Evolutionary conservation across 1,140 invertebrate genomes (phyloP).

Genomic region (Centruroides sculpturatus): DNA sequence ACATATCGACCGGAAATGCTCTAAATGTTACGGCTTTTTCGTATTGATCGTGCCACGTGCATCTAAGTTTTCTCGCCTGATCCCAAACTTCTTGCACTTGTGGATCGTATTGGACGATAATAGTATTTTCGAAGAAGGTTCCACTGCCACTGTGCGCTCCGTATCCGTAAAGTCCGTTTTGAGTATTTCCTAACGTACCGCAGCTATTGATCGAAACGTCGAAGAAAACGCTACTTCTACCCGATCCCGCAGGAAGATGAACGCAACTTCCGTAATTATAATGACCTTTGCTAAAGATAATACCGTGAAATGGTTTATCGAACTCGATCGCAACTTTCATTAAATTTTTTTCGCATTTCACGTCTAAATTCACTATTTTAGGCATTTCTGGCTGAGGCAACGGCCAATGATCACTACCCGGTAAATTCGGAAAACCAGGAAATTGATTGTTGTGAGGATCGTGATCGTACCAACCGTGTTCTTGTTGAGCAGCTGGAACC

Average conservation of each 20-base stretch:
- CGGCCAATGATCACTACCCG: conserved; percentile 20
- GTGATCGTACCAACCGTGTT: conserved; percentile 7
- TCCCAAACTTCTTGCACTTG: conserved; percentile 95
- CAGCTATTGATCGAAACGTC: conserved; percentile 83
- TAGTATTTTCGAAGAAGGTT: conserved; percentile 86
- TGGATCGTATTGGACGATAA: conserved; percentile 83
- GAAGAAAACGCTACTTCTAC: conserved; percentile 73
- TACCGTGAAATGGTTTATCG: conserved; percentile 24
- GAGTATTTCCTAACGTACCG: conserved; percentile 78
- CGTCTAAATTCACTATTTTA: conserved; percentile 23
- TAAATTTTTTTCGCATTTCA: conserved; percentile 25
- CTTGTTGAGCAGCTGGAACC: neutral
- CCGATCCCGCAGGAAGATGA: conserved; percentile 73
- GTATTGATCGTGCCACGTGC: conserved; percentile 91
- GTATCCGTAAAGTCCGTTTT: conserved; percentile 61
- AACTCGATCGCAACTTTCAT: conserved; percentile 24
- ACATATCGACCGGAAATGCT: conserved; percentile 88
- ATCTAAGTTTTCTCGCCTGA: conserved; percentile 76
- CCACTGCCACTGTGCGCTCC: conserved; percentile 63
- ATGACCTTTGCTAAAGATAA: conserved; percentile 29
- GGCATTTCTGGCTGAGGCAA: conserved; percentile 21
- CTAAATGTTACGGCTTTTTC: conserved; percentile 89
- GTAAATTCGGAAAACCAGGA: conserved; percentile 13
- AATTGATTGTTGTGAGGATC: conserved; percentile 12
- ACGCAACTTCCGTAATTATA: conserved; percentile 81